Conservation (phyloP, 2,113 vertebrate species). For the Nothoprocta pentlandii region DNA sequence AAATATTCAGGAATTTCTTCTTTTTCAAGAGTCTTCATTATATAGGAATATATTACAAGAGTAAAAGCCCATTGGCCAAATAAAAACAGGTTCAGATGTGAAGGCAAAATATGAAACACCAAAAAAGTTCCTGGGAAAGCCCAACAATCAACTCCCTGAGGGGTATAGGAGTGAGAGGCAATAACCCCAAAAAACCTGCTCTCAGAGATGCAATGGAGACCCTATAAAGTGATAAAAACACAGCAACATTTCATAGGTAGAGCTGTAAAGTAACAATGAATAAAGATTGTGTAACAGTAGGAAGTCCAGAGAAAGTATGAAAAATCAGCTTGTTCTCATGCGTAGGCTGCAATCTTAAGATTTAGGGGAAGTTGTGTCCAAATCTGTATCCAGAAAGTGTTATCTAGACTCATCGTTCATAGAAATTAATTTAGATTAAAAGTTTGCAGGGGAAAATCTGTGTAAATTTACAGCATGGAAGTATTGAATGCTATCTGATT, state of each 20-base stretch:
- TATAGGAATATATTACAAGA: neutral
- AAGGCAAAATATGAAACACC: neutral
- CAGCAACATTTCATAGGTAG: neutral
- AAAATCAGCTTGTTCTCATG: neutral
- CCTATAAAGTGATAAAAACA: neutral
- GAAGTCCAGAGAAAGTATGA: neutral
- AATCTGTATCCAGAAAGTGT: neutral
- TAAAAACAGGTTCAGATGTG: neutral
- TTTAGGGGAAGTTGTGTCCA: neutral
- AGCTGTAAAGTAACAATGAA: neutral
- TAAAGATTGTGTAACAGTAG: neutral
- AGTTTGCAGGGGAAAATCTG: neutral
- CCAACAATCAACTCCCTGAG: neutral
- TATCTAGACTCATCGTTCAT: neutral
- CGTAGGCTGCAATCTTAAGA: neutral
- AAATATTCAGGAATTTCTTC: neutral
- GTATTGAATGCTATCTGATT: neutral
- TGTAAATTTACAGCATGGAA: slow-evolving; percentile 7
- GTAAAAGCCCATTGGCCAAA: neutral
- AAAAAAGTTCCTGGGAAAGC: neutral
- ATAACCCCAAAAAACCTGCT: neutral
- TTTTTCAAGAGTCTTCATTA: neutral
- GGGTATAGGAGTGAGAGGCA: neutral
- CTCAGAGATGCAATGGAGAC: neutral
- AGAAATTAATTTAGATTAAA: neutral